These are phyloP conservation scores for Platichthys stellatus DNA, from an alignment of 2,113 vertebrate species.

Conservation along the genomic window DNA sequence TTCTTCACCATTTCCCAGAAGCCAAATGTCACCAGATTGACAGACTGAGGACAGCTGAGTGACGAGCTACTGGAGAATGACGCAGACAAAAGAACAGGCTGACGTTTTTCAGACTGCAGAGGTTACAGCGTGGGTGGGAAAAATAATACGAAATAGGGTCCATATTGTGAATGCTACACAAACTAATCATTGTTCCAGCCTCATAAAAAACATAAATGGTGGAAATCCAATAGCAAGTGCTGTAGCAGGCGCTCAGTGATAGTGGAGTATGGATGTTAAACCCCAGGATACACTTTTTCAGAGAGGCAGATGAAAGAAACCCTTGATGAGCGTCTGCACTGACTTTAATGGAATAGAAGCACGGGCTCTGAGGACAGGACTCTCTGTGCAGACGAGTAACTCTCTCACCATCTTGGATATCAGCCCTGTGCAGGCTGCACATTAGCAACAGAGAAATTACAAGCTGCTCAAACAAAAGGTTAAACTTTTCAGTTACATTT, in stretches of 20 bases:
- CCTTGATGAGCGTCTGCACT: not conserved
- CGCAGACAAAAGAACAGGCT: not conserved
- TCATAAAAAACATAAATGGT: constrained; percentile 1
- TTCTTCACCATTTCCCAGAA: not conserved
- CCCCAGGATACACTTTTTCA: not conserved
- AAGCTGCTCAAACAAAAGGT: not conserved
- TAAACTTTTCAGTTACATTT: constrained; percentile 8
- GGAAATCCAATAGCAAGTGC: not conserved
- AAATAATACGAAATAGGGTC: not conserved
- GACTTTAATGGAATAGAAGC: not conserved
- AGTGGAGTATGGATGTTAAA: constrained; percentile 2
- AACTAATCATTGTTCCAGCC: not conserved
- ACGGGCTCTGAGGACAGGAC: not conserved
- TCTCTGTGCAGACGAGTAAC: not conserved
- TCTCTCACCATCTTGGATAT: constrained; percentile 1
- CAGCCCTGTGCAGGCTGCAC: not conserved
- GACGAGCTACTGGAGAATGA: not conserved
- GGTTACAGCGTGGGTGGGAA: not conserved
- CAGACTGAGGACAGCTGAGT: not conserved
- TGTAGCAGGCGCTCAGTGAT: not conserved
- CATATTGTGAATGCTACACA: constrained; percentile 4
- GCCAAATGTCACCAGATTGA: not conserved
- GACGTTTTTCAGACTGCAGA: not conserved
- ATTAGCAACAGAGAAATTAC: not conserved
- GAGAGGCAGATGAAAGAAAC: constrained; percentile 14